These are phyloP conservation scores for Balaeniceps rex DNA, from an alignment of 2,113 vertebrate genomes.

Conservation along the genomic window DNA sequence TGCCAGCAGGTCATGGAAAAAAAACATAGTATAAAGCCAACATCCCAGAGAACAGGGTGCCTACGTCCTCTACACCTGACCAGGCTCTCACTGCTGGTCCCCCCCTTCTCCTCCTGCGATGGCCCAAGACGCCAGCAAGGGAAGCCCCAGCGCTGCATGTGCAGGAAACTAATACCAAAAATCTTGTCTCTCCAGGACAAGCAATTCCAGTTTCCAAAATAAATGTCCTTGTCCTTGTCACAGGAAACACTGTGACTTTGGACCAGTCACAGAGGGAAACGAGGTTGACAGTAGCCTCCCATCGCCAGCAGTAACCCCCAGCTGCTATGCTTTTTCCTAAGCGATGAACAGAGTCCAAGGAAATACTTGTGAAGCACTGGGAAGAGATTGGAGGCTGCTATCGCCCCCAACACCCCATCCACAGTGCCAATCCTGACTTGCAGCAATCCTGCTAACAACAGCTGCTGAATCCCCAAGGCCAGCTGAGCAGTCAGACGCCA, in stretches of 20 bases:
- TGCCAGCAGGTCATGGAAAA: not conserved
- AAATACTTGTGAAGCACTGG: too few species aligned
- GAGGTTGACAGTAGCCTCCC: not conserved
- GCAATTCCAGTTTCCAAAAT: not conserved
- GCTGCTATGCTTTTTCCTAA: not conserved
- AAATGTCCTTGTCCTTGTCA: not conserved
- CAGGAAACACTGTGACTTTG: not conserved
- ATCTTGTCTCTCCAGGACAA: not conserved
- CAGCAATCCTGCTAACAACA: not conserved
- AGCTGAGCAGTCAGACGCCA: not conserved
- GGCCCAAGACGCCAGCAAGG: not conserved
- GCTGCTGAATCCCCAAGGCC: not conserved
- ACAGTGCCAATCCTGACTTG: not conserved
- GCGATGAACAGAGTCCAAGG: not conserved
- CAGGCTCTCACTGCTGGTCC: not conserved
- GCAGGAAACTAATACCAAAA: not conserved
- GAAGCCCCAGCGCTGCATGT: too few species aligned
- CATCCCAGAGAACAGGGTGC: not conserved
- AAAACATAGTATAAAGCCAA: not conserved
- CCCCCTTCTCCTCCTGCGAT: fast-evolving
- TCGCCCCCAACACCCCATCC: not conserved
- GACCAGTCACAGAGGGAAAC: too few species aligned
- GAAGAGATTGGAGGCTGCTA: too few species aligned
- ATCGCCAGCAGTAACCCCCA: not conserved
- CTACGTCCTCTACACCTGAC: not conserved